These are phyloP conservation scores for Drosophila kepulauana DNA, from an alignment of 1,140 invertebrate genomes.

Conservation along the genomic window DNA sequence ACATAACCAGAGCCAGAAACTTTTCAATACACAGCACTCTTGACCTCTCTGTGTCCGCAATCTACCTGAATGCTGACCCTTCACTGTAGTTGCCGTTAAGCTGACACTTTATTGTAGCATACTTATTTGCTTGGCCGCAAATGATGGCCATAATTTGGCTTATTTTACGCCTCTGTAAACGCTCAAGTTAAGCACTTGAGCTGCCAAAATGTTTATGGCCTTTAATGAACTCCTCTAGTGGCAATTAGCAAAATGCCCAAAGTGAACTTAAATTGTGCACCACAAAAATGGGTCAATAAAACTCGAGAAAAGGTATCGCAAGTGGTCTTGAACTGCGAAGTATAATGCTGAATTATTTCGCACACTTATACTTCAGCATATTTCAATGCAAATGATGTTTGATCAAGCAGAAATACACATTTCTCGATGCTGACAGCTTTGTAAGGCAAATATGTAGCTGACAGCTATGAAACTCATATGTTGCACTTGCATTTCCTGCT, in stretches of 20 bases:
- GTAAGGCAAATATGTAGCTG: not conserved
- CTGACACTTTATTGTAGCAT: slow-evolving; percentile 19
- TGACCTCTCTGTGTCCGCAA: not conserved
- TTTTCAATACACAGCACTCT: slow-evolving; percentile 20
- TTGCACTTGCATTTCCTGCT: not conserved
- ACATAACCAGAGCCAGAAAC: slow-evolving; percentile 12
- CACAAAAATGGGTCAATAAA: not conserved
- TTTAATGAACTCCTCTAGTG: slow-evolving; percentile 35
- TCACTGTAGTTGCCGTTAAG: slow-evolving; percentile 6
- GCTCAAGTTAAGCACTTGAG: slow-evolving; percentile 33
- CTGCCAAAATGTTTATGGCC: slow-evolving; percentile 10
- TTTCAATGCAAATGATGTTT: not conserved
- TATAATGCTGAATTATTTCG: no score
- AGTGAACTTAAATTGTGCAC: not conserved
- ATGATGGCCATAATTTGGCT: slow-evolving; percentile 48
- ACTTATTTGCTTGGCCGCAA: slow-evolving; percentile 27
- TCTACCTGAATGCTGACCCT: not conserved
- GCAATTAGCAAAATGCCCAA: slow-evolving; percentile 26
- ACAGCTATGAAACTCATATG: not conserved
- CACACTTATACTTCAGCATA: no score
- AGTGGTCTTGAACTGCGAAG: not conserved
- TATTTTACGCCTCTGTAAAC: slow-evolving; percentile 40
- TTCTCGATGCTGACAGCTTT: not conserved
- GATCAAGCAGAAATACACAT: not conserved
- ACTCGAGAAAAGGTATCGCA: not conserved